Base-by-base conservation (phyloP, 2,797 vertebrate species). In the Taeniopygia guttata region DNA sequence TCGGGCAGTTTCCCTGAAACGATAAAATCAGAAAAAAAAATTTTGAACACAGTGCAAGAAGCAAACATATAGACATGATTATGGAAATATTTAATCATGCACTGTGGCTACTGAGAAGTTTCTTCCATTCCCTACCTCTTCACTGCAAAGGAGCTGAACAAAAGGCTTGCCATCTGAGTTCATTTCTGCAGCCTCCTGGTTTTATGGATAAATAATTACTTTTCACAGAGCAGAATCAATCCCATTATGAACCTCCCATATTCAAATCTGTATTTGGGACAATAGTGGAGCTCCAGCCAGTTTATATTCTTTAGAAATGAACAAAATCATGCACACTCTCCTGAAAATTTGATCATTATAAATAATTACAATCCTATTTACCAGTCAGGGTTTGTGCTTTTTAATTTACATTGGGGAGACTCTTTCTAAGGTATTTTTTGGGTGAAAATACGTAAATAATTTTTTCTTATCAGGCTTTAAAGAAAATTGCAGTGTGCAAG, bases 201-300 rank as follows among this genome's bases (percentile, higher is more conserved):
- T 96, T 97, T 95, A 94, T 69, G 93, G 94, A 91, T 92, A 97
- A 96, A 97, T 96, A 97, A 97, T 97, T 95, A 96, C 94, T 96
- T 97, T 93, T 93, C 87, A 89, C 75, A 86, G 72, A 92, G 75
- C 82, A 95, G 84, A 96, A 94, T 94, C 93, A 67, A 90, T 88
- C 84, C 90, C 85, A 84, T 96, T 96, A 89, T 91, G 87, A 95
- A 82, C 69, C 82, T 94, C 63, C 76, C 68, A 93, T 83, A 94
- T 94, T 97, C 81, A 97, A 36, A 94, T 92, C 76, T 91, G 29
- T 96, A 97, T 97, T 36, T 96, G 84, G 96, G 95, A 96, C 95
- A 95, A 92, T 73, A 63, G 52, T 51, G 85, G 72, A 92, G 70
- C 91, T 80, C 63, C 9, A 92, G 62, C 45, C 29, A 0, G 84